These are phyloP conservation scores for Synanthedon andrenaeformis DNA, from an alignment of 2,888 invertebrate genomes.

Conservation along the genomic window DNA sequence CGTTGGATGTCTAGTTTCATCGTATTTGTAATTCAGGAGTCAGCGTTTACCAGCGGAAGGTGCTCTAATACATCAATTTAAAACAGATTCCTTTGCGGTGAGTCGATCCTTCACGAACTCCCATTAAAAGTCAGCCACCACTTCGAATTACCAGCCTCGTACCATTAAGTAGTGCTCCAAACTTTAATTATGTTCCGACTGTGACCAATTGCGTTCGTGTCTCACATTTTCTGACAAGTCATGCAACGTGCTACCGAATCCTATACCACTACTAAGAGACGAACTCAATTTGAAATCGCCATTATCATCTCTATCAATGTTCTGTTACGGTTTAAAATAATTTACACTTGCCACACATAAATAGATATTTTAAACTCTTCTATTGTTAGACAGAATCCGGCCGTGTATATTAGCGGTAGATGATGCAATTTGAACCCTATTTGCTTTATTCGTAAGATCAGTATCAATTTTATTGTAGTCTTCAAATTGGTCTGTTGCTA, in stretches of 20 bases:
- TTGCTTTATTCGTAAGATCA: constrained; percentile 29
- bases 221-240: constrained; percentile 64
- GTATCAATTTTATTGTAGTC: constrained; percentile 23
- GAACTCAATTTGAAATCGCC: constrained; percentile 9
- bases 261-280: constrained; percentile 29
- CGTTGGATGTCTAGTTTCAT: neutral
- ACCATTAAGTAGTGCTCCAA: constrained; percentile 67
- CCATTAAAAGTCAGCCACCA: constrained; percentile 66
- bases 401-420: constrained; percentile 26
- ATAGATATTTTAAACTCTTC: constrained; percentile 20
- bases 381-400: constrained; percentile 32
- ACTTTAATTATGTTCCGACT: constrained; percentile 70
- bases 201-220: constrained; percentile 70
- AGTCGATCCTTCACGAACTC: constrained; percentile 59
- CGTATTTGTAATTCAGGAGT: constrained; percentile 1
- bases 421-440: constrained; percentile 53
- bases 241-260: constrained; percentile 68
- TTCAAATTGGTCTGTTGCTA: constrained; percentile 28
- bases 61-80: constrained; percentile 34
- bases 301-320: constrained; percentile 30
- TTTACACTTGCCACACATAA: constrained; percentile 11
- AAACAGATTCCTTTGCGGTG: constrained; percentile 50
- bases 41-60: constrained; percentile 8
- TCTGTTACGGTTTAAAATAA: constrained; percentile 33
- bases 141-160: constrained; percentile 62